Base-by-base conservation (phyloP, 2,888 invertebrate species). In the Caenorhabditis sp. region DNA sequence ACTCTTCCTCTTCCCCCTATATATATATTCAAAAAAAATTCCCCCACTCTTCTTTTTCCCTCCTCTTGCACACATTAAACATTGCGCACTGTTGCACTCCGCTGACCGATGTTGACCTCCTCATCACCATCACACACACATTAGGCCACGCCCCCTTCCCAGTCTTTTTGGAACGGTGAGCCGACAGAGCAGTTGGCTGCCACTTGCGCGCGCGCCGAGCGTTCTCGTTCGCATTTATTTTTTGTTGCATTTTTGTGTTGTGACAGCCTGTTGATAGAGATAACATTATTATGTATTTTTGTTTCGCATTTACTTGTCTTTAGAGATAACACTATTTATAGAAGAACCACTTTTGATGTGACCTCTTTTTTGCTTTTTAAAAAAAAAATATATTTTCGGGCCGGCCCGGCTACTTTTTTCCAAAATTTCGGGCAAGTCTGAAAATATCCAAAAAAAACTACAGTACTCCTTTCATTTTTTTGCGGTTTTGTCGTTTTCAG, bases 11-110 rank as follows among this genome's bases (percentile, higher is more conserved):
- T 17, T 17, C 17, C 14, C 43, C 12, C 12, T 17, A 10, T 14
- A 43, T 17, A 10, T 17, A 17, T 43, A 43, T 43, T 43, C 43
- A 43, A 43, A 43, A 43, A 43, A 17, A 10, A 17, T 17, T 17
- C 14, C 43, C 14, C 6, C 43, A 12, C 43, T 43, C 43, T 14
- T 17, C 14, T 17, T 5, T 17, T 17, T 43, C 43, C 17, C 17
- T 17, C 43, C 17, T 36, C 12, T 12, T 12, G 12, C 5, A 43
- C 14, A 10, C 43, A 12, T 43, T 43, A 43, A 43, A 43, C 43
- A 43, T 43, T 43, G 43, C 43, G 43, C 43, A 43, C 43, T 43
- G 43, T 43, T 43, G 43, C 43, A 43, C 43, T 43, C 43, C 43
- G 43, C 6, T 43, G 43, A 43, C 43, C 43, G 43, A 43, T 43